Evolutionary conservation across 2,888 invertebrate species (phyloP).

Genomic region (Lobophora halterata): DNA sequence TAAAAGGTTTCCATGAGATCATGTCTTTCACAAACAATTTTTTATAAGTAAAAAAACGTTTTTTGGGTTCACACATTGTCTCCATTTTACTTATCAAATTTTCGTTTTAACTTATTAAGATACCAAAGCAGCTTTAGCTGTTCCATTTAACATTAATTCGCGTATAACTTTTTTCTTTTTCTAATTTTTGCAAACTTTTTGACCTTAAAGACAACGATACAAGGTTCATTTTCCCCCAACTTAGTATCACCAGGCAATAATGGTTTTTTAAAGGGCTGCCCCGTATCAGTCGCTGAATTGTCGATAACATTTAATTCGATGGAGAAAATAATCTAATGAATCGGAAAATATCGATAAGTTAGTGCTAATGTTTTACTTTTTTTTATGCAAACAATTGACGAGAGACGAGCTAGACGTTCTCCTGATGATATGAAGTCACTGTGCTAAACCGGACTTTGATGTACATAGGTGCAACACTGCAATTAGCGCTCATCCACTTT

Average conservation of each 20-base stretch:
- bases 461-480: too few relatives aligned
- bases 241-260: constrained; percentile 10
- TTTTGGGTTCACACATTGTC: too few relatives aligned
- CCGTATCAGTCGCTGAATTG: constrained; percentile 24
- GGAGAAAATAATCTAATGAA: constrained; percentile 7
- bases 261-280: constrained; percentile 25
- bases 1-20: too few relatives aligned
- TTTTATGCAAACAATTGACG: too few relatives aligned
- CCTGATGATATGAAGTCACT: too few relatives aligned
- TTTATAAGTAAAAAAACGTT: too few relatives aligned
- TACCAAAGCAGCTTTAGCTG: constrained; percentile 24
- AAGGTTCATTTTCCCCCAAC: constrained; percentile 19
- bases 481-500: too few relatives aligned
- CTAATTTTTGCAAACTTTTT: constrained; percentile 14
- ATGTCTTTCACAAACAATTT: too few relatives aligned
- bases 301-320: constrained; percentile 21
- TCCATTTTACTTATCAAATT: constrained; percentile 13
- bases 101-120: constrained; percentile 33
- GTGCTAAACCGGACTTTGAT: too few relatives aligned
- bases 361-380: neutral
- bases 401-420: too few relatives aligned
- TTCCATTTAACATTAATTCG: constrained; percentile 31
- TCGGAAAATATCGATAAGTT: constrained; percentile 8
- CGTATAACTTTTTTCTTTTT: constrained; percentile 18
- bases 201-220: constrained; percentile 18